Base-by-base conservation (phyloP, 2,888 invertebrate genomes). In the Volucella zonaria region DNA sequence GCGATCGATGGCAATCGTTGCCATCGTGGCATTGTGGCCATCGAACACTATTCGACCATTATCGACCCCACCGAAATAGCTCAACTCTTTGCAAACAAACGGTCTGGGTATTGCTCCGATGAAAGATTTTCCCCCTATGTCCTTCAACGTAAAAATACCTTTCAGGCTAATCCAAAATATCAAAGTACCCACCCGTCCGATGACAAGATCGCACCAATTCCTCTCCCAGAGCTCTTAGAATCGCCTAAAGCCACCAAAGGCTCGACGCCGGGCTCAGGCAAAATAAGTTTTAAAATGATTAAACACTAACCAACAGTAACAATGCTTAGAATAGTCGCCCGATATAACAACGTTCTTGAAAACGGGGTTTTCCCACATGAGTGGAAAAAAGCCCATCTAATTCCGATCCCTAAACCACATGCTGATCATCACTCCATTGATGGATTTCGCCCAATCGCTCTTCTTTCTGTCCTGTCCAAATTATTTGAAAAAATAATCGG, bases 211-310 rank as follows among this genome's bases (percentile, higher is more conserved):
- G 2, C 15, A 18, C 15, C 52, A 52, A 10, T 8, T 52, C 2
- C 15, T 10, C 15, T 18, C 11, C 12, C 31, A 18, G 56, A 68
- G 31, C 2, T 68, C 3, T 45, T 45, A 8, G 56, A 68, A 45
- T 15, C 47, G 31, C 15, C 45, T 2, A 0, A 31, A 18, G n/a
- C n/a, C 8, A 54, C 66, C 3, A 67, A 67, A 67, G 52, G 52
- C 3, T 67, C 56, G 1, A 47, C 68, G 6, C 56, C 56, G 6
- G 56, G 56, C 6, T 45, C 14, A 3, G 68, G 56, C 14, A 68
- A 68, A 56, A 68, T 56, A 38, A 40, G 8, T n/a, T 68, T 56
- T 45, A 68, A 45, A 2, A 68, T 68, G 68, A 8, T 68, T 11
- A 68, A 68, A 45, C 31, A 56, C 1, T 56, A 47, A 12, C 68